phyloP scores from a whole-genome alignment of 2,888 invertebrate species.

The Euzetes globulus region DNA sequence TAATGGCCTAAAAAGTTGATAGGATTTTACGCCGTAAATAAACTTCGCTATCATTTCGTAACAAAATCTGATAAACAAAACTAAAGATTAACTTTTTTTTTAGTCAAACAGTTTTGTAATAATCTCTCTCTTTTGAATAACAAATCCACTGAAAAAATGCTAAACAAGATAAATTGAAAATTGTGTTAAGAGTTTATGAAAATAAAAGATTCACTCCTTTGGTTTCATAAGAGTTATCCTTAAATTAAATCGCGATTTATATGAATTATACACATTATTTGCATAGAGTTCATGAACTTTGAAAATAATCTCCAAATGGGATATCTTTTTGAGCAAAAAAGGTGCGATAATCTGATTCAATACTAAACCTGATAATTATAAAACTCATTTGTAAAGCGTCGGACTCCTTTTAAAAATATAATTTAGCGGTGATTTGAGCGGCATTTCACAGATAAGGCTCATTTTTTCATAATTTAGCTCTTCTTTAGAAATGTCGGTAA shows the following conservation, averaged over 20 bases:
- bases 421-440: neutral
- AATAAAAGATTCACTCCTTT: neutral
- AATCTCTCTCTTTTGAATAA: neutral
- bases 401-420: neutral
- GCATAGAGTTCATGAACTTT: neutral
- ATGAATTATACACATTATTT: neutral
- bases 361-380: neutral
- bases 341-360: conserved; percentile 14
- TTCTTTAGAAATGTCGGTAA: neutral
- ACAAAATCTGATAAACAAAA: neutral
- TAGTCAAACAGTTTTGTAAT: neutral
- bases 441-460: neutral
- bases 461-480: neutral
- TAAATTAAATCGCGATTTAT: neutral
- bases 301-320: neutral
- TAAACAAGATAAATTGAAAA: neutral
- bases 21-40: neutral
- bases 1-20: neutral
- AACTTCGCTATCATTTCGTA: neutral
- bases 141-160: neutral
- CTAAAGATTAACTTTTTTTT: neutral
- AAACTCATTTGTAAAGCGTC: conserved; percentile 5
- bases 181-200: neutral
- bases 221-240: neutral
- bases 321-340: neutral